Evolutionary conservation across 2,888 invertebrate genomes (phyloP).

Genomic region (Leptopterna dolabrata): DNA sequence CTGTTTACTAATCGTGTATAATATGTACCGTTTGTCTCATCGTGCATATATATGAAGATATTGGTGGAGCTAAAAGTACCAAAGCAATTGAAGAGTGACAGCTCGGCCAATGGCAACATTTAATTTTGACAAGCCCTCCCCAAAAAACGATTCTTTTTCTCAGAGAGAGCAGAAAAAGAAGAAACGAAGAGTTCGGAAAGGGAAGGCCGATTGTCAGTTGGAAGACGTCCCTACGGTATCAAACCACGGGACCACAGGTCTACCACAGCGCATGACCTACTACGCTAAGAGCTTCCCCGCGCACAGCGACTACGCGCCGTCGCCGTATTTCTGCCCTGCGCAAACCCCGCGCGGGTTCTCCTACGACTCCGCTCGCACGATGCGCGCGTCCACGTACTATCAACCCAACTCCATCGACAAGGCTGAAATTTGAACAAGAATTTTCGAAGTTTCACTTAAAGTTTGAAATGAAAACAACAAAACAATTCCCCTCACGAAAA

Average conservation of each 20-base stretch:
- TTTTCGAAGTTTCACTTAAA: not conserved
- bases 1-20: no score
- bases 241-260: conserved; percentile 28
- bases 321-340: conserved; percentile 62
- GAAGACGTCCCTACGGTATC: conserved; percentile 52
- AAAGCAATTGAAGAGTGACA: not conserved
- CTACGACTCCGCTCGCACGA: conserved; percentile 57
- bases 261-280: conserved; percentile 58
- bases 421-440: conserved; percentile 60
- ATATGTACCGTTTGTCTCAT: no score
- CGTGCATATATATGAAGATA: no score
- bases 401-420: conserved; percentile 63
- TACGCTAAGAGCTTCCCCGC: conserved; percentile 60
- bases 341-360: conserved; percentile 52
- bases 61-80: no score
- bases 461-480: no score
- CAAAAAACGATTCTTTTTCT: not conserved
- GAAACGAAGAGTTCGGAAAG: conserved; percentile 55
- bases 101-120: not conserved
- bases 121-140: not conserved
- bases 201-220: conserved; percentile 28
- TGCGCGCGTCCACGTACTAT: conserved; percentile 59
- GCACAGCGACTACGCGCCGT: conserved; percentile 55
- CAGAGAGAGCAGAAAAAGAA: conserved; percentile 59
- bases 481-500: not conserved